These are phyloP conservation scores for Polypedilum pembai DNA, from an alignment of 1,140 invertebrate genomes.

Conservation along the genomic window DNA sequence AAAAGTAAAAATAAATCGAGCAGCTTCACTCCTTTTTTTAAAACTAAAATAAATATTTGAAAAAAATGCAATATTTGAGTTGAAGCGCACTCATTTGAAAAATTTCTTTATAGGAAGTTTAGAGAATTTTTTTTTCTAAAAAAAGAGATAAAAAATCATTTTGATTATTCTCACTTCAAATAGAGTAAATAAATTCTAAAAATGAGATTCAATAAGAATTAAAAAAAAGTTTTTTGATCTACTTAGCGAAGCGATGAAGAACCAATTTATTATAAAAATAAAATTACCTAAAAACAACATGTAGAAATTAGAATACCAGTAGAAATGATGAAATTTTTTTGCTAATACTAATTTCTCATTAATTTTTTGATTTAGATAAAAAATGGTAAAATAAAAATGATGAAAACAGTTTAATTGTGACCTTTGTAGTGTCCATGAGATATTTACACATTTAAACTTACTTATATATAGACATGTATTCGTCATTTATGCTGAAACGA, in stretches of 20 bases:
- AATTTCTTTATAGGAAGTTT: too few species aligned
- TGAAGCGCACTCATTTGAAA: too few species aligned
- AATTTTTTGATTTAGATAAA: not conserved
- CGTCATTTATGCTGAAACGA: not conserved
- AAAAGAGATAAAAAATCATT: too few species aligned
- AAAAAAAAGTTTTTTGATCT: conserved; percentile 19
- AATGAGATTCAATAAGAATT: not conserved
- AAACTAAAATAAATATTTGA: too few species aligned
- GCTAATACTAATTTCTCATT: not conserved
- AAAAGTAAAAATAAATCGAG: too few species aligned
- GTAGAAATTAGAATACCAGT: not conserved
- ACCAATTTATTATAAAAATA: conserved; percentile 4
- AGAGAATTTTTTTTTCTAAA: too few species aligned
- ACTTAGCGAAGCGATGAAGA: conserved; percentile 10
- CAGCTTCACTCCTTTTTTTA: too few species aligned
- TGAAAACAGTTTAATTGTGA: conserved; percentile 19
- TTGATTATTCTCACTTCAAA: not conserved
- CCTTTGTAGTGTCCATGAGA: conserved; percentile 16
- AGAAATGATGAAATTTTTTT: not conserved
- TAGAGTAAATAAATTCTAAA: conserved; percentile 14
- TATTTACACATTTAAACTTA: not conserved
- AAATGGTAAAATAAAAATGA: not conserved
- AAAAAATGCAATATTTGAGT: too few species aligned
- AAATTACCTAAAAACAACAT: not conserved
- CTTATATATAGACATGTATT: not conserved